Conservation (phyloP, 2,888 invertebrate genomes). For the Mechanitis messenoides region DNA sequence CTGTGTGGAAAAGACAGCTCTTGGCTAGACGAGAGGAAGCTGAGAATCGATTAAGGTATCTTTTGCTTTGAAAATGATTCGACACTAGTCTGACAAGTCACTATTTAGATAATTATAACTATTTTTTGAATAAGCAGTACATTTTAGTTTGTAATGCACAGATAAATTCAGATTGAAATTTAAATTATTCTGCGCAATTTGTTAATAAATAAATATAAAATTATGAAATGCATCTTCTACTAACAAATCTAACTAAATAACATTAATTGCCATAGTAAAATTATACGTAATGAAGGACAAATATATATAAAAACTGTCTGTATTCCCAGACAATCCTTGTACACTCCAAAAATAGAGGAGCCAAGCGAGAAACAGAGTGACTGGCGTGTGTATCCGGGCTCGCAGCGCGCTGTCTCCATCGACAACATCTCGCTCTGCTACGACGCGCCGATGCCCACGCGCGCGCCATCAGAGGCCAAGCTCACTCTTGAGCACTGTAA, state of each 20-base stretch:
- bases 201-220: too few relatives aligned
- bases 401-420: conserved; percentile 78
- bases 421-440: conserved; percentile 78
- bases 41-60: conserved; percentile 85
- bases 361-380: conserved; percentile 60
- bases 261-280: not conserved
- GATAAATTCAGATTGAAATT: too few relatives aligned
- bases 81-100: too few relatives aligned
- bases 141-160: too few relatives aligned
- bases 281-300: not conserved
- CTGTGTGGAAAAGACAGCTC: conserved; percentile 95
- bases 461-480: conserved; percentile 66
- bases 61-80: not conserved
- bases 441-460: conserved; percentile 57
- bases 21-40: conserved; percentile 87
- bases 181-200: too few relatives aligned
- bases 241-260: too few relatives aligned
- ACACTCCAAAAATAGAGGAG: conserved; percentile 83
- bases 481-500: conserved; percentile 59
- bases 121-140: too few relatives aligned
- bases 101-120: too few relatives aligned
- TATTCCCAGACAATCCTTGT: conserved; percentile 78
- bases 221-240: too few relatives aligned
- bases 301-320: not conserved
- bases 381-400: conserved; percentile 64